phyloP scores from a whole-genome alignment of 2,113 vertebrate genomes.

The Podilymbus podiceps region DNA sequence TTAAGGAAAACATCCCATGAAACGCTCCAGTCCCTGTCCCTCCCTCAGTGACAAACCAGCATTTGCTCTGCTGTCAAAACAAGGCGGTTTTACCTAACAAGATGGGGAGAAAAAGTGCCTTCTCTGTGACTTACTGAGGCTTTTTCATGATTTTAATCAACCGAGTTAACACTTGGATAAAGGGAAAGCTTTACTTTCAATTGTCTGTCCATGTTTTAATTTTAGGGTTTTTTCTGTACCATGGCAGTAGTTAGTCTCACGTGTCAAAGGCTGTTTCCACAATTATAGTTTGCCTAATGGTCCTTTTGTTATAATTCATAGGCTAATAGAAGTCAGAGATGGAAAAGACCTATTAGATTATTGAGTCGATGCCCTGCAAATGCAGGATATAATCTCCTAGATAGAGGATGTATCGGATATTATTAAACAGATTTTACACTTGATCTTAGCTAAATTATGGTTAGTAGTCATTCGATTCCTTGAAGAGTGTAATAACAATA shows the following conservation, averaged over 20 bases:
- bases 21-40: not conserved
- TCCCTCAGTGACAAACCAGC: not conserved
- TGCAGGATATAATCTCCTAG: constrained; percentile 48
- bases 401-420: constrained; percentile 12
- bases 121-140: not conserved
- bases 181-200: not conserved
- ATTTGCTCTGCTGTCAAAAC: not conserved
- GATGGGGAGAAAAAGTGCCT: not conserved
- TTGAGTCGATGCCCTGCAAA: constrained; percentile 63
- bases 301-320: constrained; percentile 70
- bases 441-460: constrained; percentile 52
- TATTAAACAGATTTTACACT: constrained; percentile 58
- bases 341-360: constrained; percentile 67
- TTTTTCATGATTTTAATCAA: not conserved
- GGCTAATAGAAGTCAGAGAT: constrained; percentile 71
- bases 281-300: constrained; percentile 68
- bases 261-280: constrained; percentile 68
- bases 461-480: not conserved
- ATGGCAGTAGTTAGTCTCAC: constrained; percentile 26
- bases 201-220: constrained; percentile 27
- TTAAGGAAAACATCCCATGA: not conserved
- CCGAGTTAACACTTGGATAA: not conserved
- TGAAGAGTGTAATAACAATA: not conserved
- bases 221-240: constrained; percentile 15
- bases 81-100: not conserved